A percentile compares a stretch with the other conserved stretches of the same genome.
phyloP scores from a whole-genome alignment of 2,113 vertebrate species.

The Melanotaenia duboulayi region DNA sequence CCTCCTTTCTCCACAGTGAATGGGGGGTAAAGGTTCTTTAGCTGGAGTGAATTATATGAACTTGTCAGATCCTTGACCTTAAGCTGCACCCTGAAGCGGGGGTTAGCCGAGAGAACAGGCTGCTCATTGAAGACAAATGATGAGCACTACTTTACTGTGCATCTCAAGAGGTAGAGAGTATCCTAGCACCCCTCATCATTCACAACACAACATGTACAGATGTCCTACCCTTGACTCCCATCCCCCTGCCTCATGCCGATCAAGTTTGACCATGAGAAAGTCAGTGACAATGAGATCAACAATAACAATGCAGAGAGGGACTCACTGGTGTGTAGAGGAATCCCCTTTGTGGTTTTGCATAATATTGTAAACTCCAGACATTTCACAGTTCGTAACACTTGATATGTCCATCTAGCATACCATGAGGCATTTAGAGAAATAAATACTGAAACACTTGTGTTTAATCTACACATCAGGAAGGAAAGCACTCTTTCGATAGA shows the following conservation, averaged over 20 bases:
- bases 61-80: slow-evolving; percentile 22
- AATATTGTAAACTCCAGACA: neutral
- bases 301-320: slow-evolving; percentile 54
- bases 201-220: slow-evolving; percentile 9
- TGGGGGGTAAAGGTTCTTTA: slow-evolving; percentile 2
- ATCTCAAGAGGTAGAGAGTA: neutral
- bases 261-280: slow-evolving; percentile 54
- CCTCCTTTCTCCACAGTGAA: neutral
- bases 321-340: slow-evolving; percentile 41
- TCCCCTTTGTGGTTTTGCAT: slow-evolving; percentile 35
- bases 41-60: slow-evolving; percentile 37
- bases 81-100: too few species aligned
- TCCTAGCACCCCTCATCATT: neutral
- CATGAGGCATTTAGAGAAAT: neutral
- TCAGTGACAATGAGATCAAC: slow-evolving; percentile 58
- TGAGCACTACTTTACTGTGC: slow-evolving; percentile 8
- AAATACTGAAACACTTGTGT: too few species aligned
- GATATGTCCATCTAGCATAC: neutral
- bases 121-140: neutral
- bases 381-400: neutral
- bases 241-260: slow-evolving; percentile 51
- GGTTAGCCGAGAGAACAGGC: slow-evolving; percentile 1
- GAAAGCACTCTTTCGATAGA: too few species aligned
- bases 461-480: too few species aligned
- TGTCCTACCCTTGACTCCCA: slow-evolving; percentile 11